Percentiles rank a stretch among this genome's conserved stretches.
Conservation (phyloP, 2,113 vertebrate species). For the Cyprinus carpio region DNA sequence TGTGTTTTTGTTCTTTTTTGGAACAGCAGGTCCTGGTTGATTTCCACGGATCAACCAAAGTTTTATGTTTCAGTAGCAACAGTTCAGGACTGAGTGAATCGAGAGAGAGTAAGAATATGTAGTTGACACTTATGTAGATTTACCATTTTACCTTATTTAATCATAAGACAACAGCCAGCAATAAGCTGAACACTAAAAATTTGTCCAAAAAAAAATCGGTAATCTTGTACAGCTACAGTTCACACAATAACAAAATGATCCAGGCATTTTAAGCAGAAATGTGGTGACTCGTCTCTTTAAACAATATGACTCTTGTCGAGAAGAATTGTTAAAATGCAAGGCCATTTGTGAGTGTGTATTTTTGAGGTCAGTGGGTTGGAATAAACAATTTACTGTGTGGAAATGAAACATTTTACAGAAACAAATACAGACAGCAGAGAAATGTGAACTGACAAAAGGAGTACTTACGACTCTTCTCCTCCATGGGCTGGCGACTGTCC, state of each 20-base stretch:
- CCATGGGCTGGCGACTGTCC: slow-evolving; percentile 85
- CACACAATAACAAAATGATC: neutral
- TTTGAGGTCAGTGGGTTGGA: neutral
- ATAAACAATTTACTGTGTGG: neutral
- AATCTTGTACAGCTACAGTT: neutral
- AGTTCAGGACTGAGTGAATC: neutral
- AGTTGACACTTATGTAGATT: too few species aligned
- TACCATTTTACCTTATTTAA: too few species aligned
- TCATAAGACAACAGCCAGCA: too few species aligned
- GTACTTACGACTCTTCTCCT: slow-evolving; percentile 89
- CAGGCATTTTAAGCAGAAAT: neutral
- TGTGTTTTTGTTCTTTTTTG: slow-evolving; percentile 4
- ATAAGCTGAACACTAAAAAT: too few species aligned
- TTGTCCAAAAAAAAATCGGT: too few species aligned
- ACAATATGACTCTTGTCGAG: neutral
- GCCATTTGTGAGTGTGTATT: neutral
- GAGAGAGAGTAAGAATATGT: neutral
- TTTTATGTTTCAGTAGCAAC: neutral
- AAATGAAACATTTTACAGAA: neutral
- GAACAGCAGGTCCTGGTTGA: neutral
- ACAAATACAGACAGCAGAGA: neutral
- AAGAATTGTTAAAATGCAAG: neutral
- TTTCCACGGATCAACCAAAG: neutral
- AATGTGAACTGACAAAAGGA: slow-evolving; percentile 9
- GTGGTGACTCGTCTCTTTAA: neutral